A percentile compares a stretch with the other conserved stretches of the same genome.
Evolutionary conservation across 2,888 invertebrate genomes (phyloP).

Genomic region (Melanostoma mellinum): DNA sequence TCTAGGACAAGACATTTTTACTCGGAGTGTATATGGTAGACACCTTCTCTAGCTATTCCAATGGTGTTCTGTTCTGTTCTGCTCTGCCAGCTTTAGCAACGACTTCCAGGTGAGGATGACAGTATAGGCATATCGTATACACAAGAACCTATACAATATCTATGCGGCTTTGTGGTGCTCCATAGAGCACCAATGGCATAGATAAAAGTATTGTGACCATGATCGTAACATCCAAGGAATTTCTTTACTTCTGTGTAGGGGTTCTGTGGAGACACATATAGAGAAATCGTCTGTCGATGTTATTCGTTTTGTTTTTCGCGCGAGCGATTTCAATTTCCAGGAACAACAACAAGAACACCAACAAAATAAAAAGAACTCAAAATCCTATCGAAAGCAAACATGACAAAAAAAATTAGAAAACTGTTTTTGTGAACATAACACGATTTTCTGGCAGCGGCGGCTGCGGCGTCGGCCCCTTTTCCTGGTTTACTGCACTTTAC

Average conservation of each 20-base stretch:
- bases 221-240: conserved; percentile 61
- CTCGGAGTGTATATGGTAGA: conserved; percentile 39
- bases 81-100: conserved; percentile 43
- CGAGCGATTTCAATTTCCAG: conserved; percentile 61
- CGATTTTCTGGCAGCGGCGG: conserved; percentile 39
- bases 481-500: conserved; percentile 10
- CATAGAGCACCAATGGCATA: conserved; percentile 70
- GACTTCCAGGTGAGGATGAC: conserved; percentile 68
- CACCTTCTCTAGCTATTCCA: conserved; percentile 43
- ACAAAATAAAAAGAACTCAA: conserved; percentile 1
- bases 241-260: conserved; percentile 57
- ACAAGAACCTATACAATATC: conserved; percentile 15
- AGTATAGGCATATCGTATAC: conserved; percentile 8
- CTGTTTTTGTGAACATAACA: conserved; percentile 64
- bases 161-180: conserved; percentile 18
- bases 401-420: conserved; percentile 26
- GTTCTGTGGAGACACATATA: conserved; percentile 46
- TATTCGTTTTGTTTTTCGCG: conserved; percentile 67
- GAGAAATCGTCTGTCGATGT: conserved; percentile 60
- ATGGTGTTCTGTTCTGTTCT: conserved; percentile 18
- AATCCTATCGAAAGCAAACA: conserved; percentile 37
- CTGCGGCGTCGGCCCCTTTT: conserved; percentile 29
- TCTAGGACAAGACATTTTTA: conserved; percentile 74
- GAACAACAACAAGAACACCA: conserved; percentile 32
- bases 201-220: conserved; percentile 65